Conservation (phyloP, 1,140 invertebrate species). For the Procambarus virginalis region DNA sequence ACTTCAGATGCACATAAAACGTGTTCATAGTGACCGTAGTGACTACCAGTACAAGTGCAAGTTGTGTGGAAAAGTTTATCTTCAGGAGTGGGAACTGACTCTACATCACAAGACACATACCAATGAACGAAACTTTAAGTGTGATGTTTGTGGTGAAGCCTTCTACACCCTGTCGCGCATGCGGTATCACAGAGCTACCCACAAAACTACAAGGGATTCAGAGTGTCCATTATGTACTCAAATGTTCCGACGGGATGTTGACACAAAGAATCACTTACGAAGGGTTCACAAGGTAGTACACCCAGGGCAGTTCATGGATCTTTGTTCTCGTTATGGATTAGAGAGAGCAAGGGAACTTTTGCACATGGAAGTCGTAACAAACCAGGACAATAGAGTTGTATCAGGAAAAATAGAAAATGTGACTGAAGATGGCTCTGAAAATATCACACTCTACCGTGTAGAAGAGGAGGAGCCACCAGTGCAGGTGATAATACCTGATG, state of each 20-base stretch:
- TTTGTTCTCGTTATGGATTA: conserved; percentile 46
- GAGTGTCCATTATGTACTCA: conserved; percentile 58
- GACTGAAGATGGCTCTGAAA: conserved; percentile 31
- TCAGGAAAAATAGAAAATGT: conserved; percentile 20
- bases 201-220: conserved; percentile 60
- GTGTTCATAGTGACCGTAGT: conserved; percentile 63
- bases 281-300: conserved; percentile 59
- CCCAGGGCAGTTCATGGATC: conserved; percentile 58
- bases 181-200: conserved; percentile 59
- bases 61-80: conserved; percentile 52
- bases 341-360: conserved; percentile 51
- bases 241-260: conserved; percentile 62
- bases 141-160: conserved; percentile 59
- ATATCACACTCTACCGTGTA: conserved; percentile 50
- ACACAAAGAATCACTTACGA: conserved; percentile 59
- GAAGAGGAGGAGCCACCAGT: conserved; percentile 55
- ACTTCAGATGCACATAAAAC: conserved; percentile 59
- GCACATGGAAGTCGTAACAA: conserved; percentile 24
- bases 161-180: conserved; percentile 61
- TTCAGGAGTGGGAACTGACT: conserved; percentile 62
- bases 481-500: conserved; percentile 59
- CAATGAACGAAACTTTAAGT: conserved; percentile 63
- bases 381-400: conserved; percentile 7
- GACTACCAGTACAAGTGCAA: conserved; percentile 55
- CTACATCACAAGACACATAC: conserved; percentile 61